Evolutionary conservation across 2,888 invertebrate genomes (phyloP).

Genomic region (Ceramica pisi): DNA sequence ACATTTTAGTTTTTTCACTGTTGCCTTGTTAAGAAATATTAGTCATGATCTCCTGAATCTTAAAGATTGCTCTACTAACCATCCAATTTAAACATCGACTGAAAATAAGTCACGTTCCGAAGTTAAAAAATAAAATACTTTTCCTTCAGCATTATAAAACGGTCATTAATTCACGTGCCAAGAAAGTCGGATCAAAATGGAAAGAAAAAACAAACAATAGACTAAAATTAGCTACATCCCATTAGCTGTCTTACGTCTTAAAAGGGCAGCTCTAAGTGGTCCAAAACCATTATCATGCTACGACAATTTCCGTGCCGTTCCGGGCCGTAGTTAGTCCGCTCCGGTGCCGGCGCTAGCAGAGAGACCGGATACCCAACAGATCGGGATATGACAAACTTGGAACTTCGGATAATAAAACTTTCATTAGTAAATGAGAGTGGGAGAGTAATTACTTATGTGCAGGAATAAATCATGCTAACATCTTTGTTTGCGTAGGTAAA

Average conservation of each 20-base stretch:
- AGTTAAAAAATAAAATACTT: neutral
- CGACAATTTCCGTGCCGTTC: slow-evolving; percentile 51
- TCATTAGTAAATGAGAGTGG: neutral
- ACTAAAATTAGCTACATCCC: slow-evolving; percentile 20
- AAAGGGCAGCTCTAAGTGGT: slow-evolving; percentile 50
- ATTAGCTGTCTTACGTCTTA: slow-evolving; percentile 24
- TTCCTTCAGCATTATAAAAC: slow-evolving; percentile 1
- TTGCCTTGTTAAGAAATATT: neutral
- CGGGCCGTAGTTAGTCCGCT: slow-evolving; percentile 34
- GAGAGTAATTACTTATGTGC: neutral
- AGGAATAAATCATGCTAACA: neutral
- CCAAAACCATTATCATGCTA: slow-evolving; percentile 52
- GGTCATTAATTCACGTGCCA: neutral
- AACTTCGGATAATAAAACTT: neutral
- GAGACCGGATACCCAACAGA: slow-evolving; percentile 20
- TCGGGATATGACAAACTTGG: slow-evolving; percentile 13
- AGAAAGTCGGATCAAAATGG: neutral
- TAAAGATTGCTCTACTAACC: neutral
- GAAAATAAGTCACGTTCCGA: neutral
- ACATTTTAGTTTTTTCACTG: too few species aligned
- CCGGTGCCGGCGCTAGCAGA: slow-evolving; percentile 3
- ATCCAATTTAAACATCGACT: neutral
- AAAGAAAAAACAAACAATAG: slow-evolving; percentile 23
- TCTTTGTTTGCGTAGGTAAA: neutral
- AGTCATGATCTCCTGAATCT: neutral